Base-by-base conservation (phyloP, 2,113 vertebrate genomes). In the Zonotrichia leucophrys region DNA sequence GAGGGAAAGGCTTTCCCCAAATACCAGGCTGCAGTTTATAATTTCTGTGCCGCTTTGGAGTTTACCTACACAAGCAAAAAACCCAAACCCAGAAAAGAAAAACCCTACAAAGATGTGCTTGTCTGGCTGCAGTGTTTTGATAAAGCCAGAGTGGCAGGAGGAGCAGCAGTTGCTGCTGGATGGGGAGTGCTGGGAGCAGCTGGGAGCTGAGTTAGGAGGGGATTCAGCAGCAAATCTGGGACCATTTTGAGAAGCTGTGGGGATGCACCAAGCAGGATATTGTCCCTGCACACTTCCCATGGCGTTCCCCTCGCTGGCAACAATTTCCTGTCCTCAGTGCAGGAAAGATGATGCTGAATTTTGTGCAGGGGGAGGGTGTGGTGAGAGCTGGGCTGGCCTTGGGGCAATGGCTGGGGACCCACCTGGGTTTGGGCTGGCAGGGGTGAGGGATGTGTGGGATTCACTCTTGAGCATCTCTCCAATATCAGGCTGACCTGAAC, bases 231-330 rank as follows among this genome's bases (percentile, higher is more conserved):
- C 16, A 46, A 17, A 72, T 87, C 84, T 44, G 19, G 78, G 93
- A 33, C 70, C 11, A 3, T 79, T 82, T 76, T 79, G 41, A 59
- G 87, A 66, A 85, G 87, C 93, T 91, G 66, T 60, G 49, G 49
- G 81, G 63, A 56, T 66, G 68, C 70, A 39, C 28, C 53, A 17
- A 18, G 94, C 84, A 91, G 94, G 85, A 77, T 77, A 37, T 58
- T 94, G 90, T 85, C 75, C 49, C 33, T 87, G 70, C 63, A 64
- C 67, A 5, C 44, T 81, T 94, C 85, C 90, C 72, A 35, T 70
- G 79, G 94, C 88, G 85, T 85, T 95, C 64, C 92, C 88, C 67
- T n/a, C 0, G 24, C 63, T 47, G 50, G 59, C 87, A 91, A 14
- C 55, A 15, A 14, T 92, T 96, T 94, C 91, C 92, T 85, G 62